phyloP scores from a whole-genome alignment of 92 coral and sea anemone species.

The Heliopora coerulea region DNA sequence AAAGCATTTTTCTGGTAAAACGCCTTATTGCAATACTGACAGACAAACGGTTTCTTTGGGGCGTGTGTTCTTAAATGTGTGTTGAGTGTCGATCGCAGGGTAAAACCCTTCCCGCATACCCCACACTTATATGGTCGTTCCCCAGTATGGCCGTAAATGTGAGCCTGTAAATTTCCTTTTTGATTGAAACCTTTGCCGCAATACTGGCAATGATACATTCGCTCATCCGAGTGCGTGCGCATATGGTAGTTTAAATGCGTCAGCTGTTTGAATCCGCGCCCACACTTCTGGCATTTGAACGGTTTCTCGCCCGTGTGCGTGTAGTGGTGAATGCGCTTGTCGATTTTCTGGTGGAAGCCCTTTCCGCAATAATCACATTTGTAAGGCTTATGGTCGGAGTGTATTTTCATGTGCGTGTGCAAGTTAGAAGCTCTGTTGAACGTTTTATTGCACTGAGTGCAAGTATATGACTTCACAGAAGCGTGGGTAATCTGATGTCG shows the following conservation, averaged over 20 bases:
- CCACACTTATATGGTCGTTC: conserved; percentile 90
- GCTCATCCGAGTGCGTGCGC: conserved; percentile 92
- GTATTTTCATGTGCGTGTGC: conserved; percentile 97
- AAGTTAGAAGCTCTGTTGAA: conserved; percentile 98
- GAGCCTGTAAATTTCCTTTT: conserved; percentile 96
- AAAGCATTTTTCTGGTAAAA: conserved; percentile 96
- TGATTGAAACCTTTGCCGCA: conserved; percentile 94
- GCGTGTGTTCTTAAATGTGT: conserved; percentile 97
- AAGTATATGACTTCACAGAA: conserved; percentile 79
- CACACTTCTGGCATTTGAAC: conserved; percentile 86
- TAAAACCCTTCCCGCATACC: conserved; percentile 80
- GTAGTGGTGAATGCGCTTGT: conserved; percentile 96
- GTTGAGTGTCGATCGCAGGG: conserved; percentile 91
- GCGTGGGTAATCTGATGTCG: conserved; percentile 79
- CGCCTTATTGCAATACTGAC: conserved; percentile 85
- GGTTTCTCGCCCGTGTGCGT: conserved; percentile 99
- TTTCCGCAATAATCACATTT: conserved; percentile 93
- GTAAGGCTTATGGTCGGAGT: conserved; percentile 91
- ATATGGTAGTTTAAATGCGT: conserved; percentile 92
- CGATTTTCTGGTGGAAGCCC: conserved; percentile 96
- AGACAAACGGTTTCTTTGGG: conserved; percentile 85
- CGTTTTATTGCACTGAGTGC: conserved; percentile 96
- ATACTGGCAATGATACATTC: conserved; percentile 74
- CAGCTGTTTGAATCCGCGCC: conserved; percentile 98
- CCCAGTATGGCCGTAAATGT: conserved; percentile 98